These are phyloP conservation scores for Athalia circularis DNA, from an alignment of 2,888 invertebrate genomes.

Conservation along the genomic window DNA sequence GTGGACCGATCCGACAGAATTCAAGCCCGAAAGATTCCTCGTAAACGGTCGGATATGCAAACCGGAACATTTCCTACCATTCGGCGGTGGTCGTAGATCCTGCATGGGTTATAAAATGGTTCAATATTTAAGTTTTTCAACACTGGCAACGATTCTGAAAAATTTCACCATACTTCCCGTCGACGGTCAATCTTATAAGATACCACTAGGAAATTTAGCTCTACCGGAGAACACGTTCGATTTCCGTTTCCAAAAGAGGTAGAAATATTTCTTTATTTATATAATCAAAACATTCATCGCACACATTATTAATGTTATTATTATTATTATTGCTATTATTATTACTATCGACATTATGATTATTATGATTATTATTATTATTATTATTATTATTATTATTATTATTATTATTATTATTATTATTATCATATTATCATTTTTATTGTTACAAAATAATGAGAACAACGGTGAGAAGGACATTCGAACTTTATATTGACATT, in stretches of 20 bases:
- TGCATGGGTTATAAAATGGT: constrained; percentile 84
- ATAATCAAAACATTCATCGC: neutral
- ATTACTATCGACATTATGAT: no score
- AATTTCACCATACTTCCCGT: constrained; percentile 76
- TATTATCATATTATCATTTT: neutral
- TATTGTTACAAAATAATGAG: no score
- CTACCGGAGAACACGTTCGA: constrained; percentile 75
- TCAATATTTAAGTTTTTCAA: constrained; percentile 77
- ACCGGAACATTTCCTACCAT: constrained; percentile 81
- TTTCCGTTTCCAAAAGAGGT: constrained; percentile 74
- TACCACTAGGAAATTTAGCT: constrained; percentile 78
- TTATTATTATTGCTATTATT: constrained; percentile 1
- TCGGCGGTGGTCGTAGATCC: constrained; percentile 80
- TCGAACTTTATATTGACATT: constrained; percentile 53
- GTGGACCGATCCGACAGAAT: constrained; percentile 79
- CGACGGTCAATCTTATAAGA: constrained; percentile 74
- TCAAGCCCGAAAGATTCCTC: constrained; percentile 80
- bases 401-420: neutral
- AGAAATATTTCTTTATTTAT: constrained; percentile 1
- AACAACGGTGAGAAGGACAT: no score
- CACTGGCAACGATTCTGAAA: constrained; percentile 76
- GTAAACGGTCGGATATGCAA: constrained; percentile 76
- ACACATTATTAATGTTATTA: neutral
- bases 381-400: constrained; percentile 1
- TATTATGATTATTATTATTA: no score